phyloP scores from a whole-genome alignment of 2,797 vertebrate species.

The Sebastes miniatus region DNA sequence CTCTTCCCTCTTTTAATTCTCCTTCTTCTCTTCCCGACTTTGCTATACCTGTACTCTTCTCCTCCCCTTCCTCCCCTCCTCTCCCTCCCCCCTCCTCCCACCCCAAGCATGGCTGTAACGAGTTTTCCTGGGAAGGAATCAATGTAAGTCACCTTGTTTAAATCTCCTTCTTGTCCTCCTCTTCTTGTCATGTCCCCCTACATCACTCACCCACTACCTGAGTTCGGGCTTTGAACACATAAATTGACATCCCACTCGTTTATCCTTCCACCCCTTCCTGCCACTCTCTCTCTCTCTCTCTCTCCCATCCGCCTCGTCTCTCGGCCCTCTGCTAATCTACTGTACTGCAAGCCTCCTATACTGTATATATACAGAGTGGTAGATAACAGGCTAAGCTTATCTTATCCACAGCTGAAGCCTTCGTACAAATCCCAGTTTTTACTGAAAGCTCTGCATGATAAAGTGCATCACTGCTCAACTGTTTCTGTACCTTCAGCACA shows the following conservation, averaged over 20 bases:
- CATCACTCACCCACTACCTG: slow-evolving; percentile 33
- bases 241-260: slow-evolving; percentile 36
- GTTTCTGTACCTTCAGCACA: slow-evolving; percentile 34
- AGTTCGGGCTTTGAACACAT: slow-evolving; percentile 26
- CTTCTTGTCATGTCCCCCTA: background rate
- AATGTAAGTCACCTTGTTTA: slow-evolving; percentile 87
- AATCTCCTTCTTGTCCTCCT: slow-evolving; percentile 24
- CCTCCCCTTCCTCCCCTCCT: slow-evolving; percentile 1
- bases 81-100: background rate
- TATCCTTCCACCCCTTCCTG: slow-evolving; percentile 18
- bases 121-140: slow-evolving; percentile 97
- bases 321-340: slow-evolving; percentile 60
- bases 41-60: slow-evolving; percentile 34
- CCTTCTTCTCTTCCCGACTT: slow-evolving; percentile 36
- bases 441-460: slow-evolving; percentile 7
- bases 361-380: slow-evolving; percentile 22
- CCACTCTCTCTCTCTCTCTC: background rate
- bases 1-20: slow-evolving; percentile 28
- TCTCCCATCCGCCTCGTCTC: slow-evolving; percentile 71
- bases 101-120: slow-evolving; percentile 88
- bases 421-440: slow-evolving; percentile 23
- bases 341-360: slow-evolving; percentile 54
- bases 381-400: slow-evolving; percentile 67
- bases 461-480: background rate
- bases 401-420: slow-evolving; percentile 41